A percentile compares a stretch with the other conserved stretches of the same genome.
Conservation (phyloP, 2,113 vertebrate genomes). For the Dryoscopus gambensis region DNA sequence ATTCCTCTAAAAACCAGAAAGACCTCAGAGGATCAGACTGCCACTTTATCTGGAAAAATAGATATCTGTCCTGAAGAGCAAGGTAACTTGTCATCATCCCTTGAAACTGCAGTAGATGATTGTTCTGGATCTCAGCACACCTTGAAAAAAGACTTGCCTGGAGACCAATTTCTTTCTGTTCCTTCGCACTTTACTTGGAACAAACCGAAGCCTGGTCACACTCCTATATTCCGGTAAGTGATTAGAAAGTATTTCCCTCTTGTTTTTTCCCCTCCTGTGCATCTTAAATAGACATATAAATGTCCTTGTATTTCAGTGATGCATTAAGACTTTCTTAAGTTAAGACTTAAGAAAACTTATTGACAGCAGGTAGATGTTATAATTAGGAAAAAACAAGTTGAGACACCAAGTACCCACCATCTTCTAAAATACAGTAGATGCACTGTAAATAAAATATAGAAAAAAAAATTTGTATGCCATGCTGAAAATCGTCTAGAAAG, state of each 20-base stretch:
- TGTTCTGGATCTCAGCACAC: conserved; percentile 76
- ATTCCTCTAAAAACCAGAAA: conserved; percentile 96
- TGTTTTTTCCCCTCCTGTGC: not conserved
- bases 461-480: not conserved
- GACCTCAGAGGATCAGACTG: conserved; percentile 92
- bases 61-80: conserved; percentile 88
- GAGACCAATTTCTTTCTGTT: conserved; percentile 96
- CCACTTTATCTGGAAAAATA: conserved; percentile 83
- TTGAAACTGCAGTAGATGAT: conserved; percentile 88
- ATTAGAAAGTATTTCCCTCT: not conserved
- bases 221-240: conserved; percentile 94
- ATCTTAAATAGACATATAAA: not conserved
- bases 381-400: not conserved
- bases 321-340: not conserved
- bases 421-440: not conserved
- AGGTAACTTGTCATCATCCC: conserved; percentile 84
- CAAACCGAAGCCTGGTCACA: conserved; percentile 97
- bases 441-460: not conserved
- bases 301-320: not conserved
- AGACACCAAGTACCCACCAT: not conserved
- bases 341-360: not conserved
- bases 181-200: conserved; percentile 97
- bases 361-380: not conserved
- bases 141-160: conserved; percentile 90
- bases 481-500: not conserved